These are phyloP conservation scores for Pseudomugil gertrudae DNA, from an alignment of 2,797 vertebrate species.

Conservation along the genomic window DNA sequence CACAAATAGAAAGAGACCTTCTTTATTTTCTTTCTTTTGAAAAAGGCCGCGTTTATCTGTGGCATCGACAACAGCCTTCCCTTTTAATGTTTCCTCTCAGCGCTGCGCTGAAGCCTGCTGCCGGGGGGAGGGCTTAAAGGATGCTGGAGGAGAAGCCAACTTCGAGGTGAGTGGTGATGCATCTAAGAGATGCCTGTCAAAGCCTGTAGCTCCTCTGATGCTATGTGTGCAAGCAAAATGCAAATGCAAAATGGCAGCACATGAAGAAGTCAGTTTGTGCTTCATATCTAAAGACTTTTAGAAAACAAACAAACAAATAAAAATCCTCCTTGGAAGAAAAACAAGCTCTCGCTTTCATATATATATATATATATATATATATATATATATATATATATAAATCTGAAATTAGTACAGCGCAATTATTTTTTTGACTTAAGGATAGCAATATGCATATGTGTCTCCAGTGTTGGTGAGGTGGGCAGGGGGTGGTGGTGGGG, in stretches of 20 bases:
- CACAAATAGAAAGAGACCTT: too few species aligned
- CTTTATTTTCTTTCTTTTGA: too few species aligned
- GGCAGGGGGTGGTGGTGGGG: too few species aligned
- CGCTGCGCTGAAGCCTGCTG: constrained; percentile 15
- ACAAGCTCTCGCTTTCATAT: not conserved
- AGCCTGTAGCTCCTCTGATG: constrained; percentile 31
- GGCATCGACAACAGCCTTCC: constrained; percentile 12
- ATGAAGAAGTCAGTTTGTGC: constrained; percentile 7
- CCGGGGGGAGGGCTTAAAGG: not conserved
- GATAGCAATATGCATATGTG: too few species aligned
- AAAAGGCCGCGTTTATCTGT: constrained; percentile 38
- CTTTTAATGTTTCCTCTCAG: not conserved
- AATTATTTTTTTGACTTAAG: too few species aligned
- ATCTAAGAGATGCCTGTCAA: constrained; percentile 4
- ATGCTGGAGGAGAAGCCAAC: constrained; percentile 25
- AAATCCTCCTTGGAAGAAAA: not conserved
- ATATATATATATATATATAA: too few species aligned
- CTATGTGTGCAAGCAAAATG: constrained; percentile 3
- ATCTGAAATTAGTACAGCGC: too few species aligned
- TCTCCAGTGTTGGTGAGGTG: too few species aligned
- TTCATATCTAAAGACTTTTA: not conserved
- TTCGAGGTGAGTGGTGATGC: constrained; percentile 47
- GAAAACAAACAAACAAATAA: not conserved
- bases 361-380: too few species aligned
- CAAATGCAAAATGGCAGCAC: constrained; percentile 55